These are phyloP conservation scores for Pediacus dermestoides DNA, from an alignment of 2,888 invertebrate genomes.

Conservation along the genomic window DNA sequence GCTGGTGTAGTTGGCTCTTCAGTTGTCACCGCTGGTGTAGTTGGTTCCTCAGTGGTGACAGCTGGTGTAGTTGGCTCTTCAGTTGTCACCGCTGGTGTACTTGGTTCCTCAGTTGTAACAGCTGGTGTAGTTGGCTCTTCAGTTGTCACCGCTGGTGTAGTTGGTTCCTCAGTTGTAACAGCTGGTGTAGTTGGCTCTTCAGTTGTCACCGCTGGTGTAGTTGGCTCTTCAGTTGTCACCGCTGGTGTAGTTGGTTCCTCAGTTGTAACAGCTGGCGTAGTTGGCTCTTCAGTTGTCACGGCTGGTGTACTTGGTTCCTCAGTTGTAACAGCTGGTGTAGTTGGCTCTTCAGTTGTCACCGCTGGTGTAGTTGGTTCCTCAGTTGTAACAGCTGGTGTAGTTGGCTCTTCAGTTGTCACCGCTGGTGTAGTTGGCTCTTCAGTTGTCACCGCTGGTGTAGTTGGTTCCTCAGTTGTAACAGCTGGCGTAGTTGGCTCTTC, in stretches of 20 bases:
- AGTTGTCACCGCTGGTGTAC: conserved; percentile 1
- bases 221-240: conserved; percentile 37
- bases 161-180: conserved; percentile 6
- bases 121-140: not conserved
- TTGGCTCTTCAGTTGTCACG: not conserved
- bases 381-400: conserved; percentile 1
- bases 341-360: conserved; percentile 26
- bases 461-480: conserved; percentile 6
- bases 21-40: conserved; percentile 1
- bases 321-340: conserved; percentile 2
- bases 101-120: conserved; percentile 16
- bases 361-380: conserved; percentile 43
- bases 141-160: conserved; percentile 6
- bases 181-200: conserved; percentile 11
- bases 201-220: conserved; percentile 30
- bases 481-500: conserved; percentile 11
- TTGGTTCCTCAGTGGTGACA: conserved; percentile 26
- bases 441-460: conserved; percentile 6
- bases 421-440: not conserved
- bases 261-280: conserved; percentile 16
- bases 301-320: conserved; percentile 6
- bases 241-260: not conserved
- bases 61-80: conserved; percentile 43
- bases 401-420: conserved; percentile 16
- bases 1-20: conserved; percentile 7